Percentiles rank a stretch among this genome's conserved stretches.
Evolutionary conservation across 2,888 invertebrate species (phyloP).

Genomic region (Meiosimyza platycephala): DNA sequence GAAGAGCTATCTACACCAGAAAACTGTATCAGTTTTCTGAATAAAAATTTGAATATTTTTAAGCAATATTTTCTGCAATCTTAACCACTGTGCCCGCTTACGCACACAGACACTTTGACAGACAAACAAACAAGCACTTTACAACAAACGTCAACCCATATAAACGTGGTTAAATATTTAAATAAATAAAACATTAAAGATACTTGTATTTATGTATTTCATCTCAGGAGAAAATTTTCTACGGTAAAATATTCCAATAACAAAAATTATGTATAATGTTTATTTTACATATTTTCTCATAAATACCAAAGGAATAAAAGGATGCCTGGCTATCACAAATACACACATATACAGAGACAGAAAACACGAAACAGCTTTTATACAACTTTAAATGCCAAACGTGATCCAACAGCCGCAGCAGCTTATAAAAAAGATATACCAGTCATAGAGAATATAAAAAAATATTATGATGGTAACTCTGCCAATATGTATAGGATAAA

Average conservation of each 20-base stretch:
- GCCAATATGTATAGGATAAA: no score
- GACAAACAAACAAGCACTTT: no score
- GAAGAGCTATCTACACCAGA: no score
- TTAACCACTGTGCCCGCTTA: no score
- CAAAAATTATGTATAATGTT: background rate
- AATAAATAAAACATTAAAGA: slow-evolving; percentile 23
- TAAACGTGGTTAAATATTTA: slow-evolving; percentile 7
- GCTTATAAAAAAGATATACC: no score
- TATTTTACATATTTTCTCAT: slow-evolving; percentile 8
- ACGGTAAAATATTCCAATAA: slow-evolving; percentile 3
- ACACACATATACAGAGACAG: background rate
- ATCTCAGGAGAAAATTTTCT: background rate
- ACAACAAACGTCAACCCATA: background rate
- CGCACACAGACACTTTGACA: no score
- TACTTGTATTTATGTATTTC: background rate
- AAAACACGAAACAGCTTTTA: background rate
- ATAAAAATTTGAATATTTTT: no score
- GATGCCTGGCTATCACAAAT: background rate
- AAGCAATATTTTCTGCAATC: no score
- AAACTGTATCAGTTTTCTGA: no score
- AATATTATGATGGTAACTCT: no score
- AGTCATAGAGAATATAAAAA: no score
- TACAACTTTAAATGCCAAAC: background rate
- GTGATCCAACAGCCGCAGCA: background rate
- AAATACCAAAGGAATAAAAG: slow-evolving; percentile 8